Base-by-base conservation (phyloP, 2,888 invertebrate genomes). In the Malacosoma neustria region DNA sequence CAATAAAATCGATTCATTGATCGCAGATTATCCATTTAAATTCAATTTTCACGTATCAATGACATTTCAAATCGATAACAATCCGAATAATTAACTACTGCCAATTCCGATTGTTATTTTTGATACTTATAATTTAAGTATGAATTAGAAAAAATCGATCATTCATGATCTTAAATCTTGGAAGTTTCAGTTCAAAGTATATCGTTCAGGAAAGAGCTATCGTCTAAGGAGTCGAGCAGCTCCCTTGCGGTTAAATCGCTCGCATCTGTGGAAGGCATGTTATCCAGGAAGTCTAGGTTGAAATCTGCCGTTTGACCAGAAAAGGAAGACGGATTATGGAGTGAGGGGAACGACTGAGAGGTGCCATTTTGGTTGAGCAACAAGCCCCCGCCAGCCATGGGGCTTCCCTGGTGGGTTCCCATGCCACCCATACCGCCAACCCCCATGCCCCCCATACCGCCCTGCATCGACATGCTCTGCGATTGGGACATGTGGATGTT, bases 281-380 rank as follows among this genome's bases (percentile, higher is more conserved):
- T 93, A 72, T 95, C 95, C 44, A 95, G 88, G 82, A 95, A 94
- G 87, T 95, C 95, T 56, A 95, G 89, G 72, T 90, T 92, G 74
- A 95, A 93, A 76, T 95, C 93, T 5, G 87, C 68, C 44, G 87
- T 72, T 38, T 85, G 81, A 44, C 82, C 86, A 36, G 85, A 68
- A 62, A 79, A 87, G 58, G 84, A 75, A 57, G 87, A 71, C 54
- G 85, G 54, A 45, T 52, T 57, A 45, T 77, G 79, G 37, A 79
- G 63, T 4, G 75, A 62, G 1, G 77, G 67, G 69, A 77, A 77
- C 35, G 68, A 42, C 36, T 64, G 59, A 37, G 56, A 54, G 6
- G 35, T 6, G 7, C 42, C 38, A 34, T 46, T 51, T 2, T 46
- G 45, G 38, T 50, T 56, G 37, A 59, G 62, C 6, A 39, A 39